Evolutionary conservation across 2,888 invertebrate genomes (phyloP).

Genomic region (Tromatobia lineatoria): DNA sequence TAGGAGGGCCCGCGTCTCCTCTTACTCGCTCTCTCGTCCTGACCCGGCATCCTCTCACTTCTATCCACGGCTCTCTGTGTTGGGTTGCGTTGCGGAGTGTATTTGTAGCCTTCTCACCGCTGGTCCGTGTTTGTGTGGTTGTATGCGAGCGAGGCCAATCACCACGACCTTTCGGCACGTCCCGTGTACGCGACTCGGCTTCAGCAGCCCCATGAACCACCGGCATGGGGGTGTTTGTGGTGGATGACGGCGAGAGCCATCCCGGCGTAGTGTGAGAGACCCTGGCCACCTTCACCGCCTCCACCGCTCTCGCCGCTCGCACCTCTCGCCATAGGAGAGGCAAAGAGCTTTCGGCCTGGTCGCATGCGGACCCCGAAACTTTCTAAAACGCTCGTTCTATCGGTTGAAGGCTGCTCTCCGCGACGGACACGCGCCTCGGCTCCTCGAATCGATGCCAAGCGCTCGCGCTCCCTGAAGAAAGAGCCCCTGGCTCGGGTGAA

Average conservation of each 20-base stretch:
- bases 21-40: constrained; percentile 28
- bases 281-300: neutral
- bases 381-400: constrained; percentile 56
- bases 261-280: neutral
- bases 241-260: constrained; percentile 18
- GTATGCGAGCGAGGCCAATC: constrained; percentile 68
- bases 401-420: constrained; percentile 38
- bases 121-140: constrained; percentile 27
- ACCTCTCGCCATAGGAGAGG: neutral
- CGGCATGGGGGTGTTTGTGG: constrained; percentile 56
- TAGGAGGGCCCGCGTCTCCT: constrained; percentile 64
- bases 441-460: constrained; percentile 52
- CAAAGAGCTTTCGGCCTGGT: constrained; percentile 7
- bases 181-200: constrained; percentile 62
- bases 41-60: neutral
- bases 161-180: constrained; percentile 71
- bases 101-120: neutral
- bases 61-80: neutral
- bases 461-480: constrained; percentile 56
- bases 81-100: neutral
- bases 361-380: constrained; percentile 52
- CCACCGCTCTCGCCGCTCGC: neutral
- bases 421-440: constrained; percentile 56
- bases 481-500: constrained; percentile 41
- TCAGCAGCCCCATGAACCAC: constrained; percentile 61